Conservation (phyloP, 2,888 invertebrate species). For the Chrysolina oricalcia region DNA sequence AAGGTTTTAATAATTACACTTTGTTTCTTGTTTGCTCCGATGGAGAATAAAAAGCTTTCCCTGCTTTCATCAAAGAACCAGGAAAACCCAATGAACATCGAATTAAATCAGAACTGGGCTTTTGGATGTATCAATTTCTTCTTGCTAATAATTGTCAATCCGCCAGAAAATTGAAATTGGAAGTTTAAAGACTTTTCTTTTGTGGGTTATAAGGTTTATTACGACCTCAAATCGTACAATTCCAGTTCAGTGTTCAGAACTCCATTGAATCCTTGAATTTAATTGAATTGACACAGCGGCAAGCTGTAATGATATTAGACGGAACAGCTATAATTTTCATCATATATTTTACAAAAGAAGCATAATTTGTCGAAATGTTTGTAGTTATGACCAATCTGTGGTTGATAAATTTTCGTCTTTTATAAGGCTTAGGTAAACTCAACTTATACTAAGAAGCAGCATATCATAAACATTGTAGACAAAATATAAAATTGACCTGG, state of each 20-base stretch:
- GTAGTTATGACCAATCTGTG: no score
- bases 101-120: background rate
- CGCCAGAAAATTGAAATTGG: background rate
- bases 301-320: no score
- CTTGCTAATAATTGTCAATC: background rate
- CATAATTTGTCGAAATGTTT: no score
- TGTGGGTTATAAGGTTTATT: background rate
- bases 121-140: background rate
- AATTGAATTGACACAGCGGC: no score
- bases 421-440: no score
- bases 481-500: no score
- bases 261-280: background rate
- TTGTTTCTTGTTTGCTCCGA: background rate
- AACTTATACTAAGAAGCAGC: no score
- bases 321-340: background rate
- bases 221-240: no score
- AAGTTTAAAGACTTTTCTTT: background rate
- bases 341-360: background rate
- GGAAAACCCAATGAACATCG: background rate
- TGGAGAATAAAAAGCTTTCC: background rate
- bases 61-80: background rate
- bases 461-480: no score
- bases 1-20: background rate
- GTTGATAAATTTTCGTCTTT: no score
- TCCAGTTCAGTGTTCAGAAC: no score